Conservation (phyloP, 2,888 invertebrate genomes). For the Eumacrocentrus americanus region DNA sequence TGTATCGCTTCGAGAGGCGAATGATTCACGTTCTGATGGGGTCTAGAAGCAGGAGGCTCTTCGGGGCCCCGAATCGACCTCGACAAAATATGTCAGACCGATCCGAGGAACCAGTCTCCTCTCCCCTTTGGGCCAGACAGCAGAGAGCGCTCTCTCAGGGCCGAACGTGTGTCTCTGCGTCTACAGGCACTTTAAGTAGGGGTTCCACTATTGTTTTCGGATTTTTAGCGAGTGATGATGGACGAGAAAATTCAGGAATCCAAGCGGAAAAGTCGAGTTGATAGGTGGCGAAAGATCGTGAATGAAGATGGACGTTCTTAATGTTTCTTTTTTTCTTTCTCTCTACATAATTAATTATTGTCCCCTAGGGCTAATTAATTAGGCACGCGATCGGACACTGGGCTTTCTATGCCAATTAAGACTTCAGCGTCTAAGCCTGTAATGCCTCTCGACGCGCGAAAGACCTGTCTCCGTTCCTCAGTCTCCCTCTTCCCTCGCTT, state of each 20-base stretch:
- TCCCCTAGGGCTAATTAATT: conserved; percentile 55
- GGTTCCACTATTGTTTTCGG: not conserved
- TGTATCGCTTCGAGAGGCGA: not conserved
- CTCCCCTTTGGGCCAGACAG: conserved; percentile 4
- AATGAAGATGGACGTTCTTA: conserved; percentile 32
- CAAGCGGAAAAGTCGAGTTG: not conserved
- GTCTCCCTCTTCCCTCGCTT: not conserved
- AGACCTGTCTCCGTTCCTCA: conserved; percentile 41
- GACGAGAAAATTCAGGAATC: not conserved
- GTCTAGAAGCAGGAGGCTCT: not conserved
- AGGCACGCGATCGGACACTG: conserved; percentile 49
- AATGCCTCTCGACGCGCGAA: conserved; percentile 40
- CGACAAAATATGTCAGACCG: conserved; percentile 38
- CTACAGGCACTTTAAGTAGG: not conserved
- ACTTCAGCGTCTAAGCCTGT: conserved; percentile 44
- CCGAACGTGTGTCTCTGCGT: conserved; percentile 19
- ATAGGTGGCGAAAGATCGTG: conserved; percentile 35
- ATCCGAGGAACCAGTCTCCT: conserved; percentile 33
- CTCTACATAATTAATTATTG: conserved; percentile 51
- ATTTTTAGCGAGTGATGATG: too few species aligned
- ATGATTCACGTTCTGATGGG: conserved; percentile 8
- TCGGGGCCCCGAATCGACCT: conserved; percentile 25
- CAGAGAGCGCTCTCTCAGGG: conserved; percentile 27
- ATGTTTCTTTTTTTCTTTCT: conserved; percentile 32
- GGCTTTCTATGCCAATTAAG: conserved; percentile 53